phyloP scores from a whole-genome alignment of 2,797 vertebrate species.

The Halcyon badia region DNA sequence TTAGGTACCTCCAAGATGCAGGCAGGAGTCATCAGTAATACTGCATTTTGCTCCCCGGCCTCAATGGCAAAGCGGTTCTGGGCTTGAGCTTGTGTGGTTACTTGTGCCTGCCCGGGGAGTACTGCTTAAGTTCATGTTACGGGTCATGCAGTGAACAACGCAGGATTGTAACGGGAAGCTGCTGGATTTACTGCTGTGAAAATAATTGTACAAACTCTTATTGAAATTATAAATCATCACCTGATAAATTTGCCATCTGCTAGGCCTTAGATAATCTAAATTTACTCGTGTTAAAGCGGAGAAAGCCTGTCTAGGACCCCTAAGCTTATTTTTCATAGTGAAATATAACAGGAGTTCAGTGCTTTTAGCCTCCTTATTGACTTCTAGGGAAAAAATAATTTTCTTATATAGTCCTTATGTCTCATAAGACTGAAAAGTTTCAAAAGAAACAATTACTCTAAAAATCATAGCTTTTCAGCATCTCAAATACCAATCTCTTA shows the following conservation, averaged over 20 bases:
- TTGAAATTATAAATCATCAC: neutral
- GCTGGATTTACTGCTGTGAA: neutral
- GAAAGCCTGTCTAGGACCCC: neutral
- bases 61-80: rapidly evolving
- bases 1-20: neutral
- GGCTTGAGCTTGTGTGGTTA: neutral
- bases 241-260: neutral
- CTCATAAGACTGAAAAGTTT: neutral
- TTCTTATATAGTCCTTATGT: neutral
- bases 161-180: neutral
- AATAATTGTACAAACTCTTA: neutral
- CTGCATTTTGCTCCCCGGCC: neutral
- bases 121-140: rapidly evolving
- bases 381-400: neutral
- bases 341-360: neutral
- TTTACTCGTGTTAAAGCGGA: neutral
- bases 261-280: constrained; percentile 9
- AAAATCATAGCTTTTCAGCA: neutral
- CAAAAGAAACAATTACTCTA: neutral
- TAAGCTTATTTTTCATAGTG: neutral
- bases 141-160: rapidly evolving
- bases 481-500: neutral
- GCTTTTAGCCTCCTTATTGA: neutral
- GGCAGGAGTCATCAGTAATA: neutral
- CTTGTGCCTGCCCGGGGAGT: neutral